phyloP scores from a whole-genome alignment of 2,888 invertebrate genomes.

The Andricus curvator region DNA sequence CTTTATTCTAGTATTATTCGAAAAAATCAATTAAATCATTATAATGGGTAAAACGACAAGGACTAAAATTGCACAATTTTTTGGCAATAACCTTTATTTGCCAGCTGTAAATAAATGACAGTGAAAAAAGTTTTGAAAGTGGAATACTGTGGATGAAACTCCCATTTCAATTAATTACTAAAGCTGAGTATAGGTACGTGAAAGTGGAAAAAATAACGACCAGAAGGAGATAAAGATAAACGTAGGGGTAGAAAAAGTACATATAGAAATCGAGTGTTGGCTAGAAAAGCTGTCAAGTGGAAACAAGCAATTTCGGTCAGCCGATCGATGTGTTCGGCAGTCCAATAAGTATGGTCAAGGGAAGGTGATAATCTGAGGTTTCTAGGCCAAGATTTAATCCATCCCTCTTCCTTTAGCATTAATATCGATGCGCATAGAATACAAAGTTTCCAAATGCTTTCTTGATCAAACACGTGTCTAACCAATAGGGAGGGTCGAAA shows the following conservation, averaged over 20 bases:
- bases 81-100: no score
- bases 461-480: no score
- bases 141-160: neutral
- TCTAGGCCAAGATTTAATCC: conserved; percentile 30
- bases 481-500: neutral
- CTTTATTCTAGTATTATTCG: no score
- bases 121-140: neutral
- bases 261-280: conserved; percentile 10
- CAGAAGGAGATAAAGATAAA: conserved; percentile 10
- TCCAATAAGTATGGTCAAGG: conserved; percentile 30
- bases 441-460: neutral
- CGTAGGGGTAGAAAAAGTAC: neutral
- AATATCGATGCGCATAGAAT: neutral
- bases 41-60: no score
- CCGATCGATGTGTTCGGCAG: conserved; percentile 18
- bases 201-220: neutral
- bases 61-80: no score
- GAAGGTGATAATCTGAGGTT: conserved; percentile 27
- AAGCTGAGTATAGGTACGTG: neutral
- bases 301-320: conserved; percentile 36
- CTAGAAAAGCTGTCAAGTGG: conserved; percentile 1
- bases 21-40: no score
- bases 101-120: no score
- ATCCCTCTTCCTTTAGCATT: neutral
- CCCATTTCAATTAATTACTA: neutral